phyloP scores from a whole-genome alignment of 2,888 invertebrate genomes.

The Caprella mutica region DNA sequence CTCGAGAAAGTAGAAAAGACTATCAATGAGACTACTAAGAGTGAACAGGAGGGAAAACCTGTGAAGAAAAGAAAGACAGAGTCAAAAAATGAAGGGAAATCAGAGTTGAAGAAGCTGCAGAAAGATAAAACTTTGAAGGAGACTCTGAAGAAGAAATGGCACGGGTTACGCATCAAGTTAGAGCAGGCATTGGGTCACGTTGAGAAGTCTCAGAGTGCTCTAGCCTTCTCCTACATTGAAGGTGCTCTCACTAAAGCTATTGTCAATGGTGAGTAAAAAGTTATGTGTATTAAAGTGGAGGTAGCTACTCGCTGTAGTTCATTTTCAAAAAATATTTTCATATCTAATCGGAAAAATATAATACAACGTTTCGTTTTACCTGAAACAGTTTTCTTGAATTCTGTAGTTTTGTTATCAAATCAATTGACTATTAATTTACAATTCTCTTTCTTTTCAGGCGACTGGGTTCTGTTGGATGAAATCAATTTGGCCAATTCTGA shows the following conservation, averaged over 20 bases:
- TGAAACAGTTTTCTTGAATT: background rate
- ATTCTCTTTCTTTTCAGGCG: constrained; percentile 49
- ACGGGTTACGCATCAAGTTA: constrained; percentile 54
- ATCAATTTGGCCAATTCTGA: constrained; percentile 95
- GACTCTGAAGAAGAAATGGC: constrained; percentile 47
- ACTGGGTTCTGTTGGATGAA: constrained; percentile 96
- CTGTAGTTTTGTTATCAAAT: background rate
- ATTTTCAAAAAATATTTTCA: background rate
- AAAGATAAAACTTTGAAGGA: background rate
- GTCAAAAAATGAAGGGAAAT: background rate
- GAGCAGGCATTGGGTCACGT: constrained; percentile 61
- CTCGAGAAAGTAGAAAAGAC: background rate
- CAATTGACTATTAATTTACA: too few relatives aligned
- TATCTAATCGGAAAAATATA: background rate
- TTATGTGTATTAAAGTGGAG: background rate
- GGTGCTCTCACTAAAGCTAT: constrained; percentile 84
- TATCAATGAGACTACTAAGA: background rate
- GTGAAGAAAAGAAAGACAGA: background rate
- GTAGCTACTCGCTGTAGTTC: background rate
- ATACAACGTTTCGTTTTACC: background rate
- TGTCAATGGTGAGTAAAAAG: constrained; percentile 47
- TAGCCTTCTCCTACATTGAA: constrained; percentile 84
- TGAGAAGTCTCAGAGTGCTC: constrained; percentile 50
- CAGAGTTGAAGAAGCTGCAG: background rate
- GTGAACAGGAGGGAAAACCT: background rate